phyloP scores from a whole-genome alignment of 2,797 vertebrate species.

The Salmo trutta region DNA sequence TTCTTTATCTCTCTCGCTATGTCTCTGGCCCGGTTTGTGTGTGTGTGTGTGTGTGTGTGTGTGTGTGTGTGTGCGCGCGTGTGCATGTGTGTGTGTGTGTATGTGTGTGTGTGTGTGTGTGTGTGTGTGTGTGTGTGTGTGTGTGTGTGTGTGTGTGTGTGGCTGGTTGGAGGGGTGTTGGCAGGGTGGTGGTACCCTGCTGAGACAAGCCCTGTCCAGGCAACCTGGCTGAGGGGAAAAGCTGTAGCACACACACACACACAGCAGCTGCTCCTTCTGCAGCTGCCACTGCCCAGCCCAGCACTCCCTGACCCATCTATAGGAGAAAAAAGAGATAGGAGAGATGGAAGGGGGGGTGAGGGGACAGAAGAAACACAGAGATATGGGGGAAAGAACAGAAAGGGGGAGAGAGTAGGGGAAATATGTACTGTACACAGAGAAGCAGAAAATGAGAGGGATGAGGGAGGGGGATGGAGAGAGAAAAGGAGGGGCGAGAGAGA shows the following conservation, averaged over 20 bases:
- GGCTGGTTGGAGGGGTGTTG: constrained; percentile 41
- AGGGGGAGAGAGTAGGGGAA: constrained; percentile 1
- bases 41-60: constrained; percentile 1
- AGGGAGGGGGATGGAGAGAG: constrained; percentile 10
- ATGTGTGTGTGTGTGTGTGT: constrained; percentile 31
- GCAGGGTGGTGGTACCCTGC: constrained; percentile 74
- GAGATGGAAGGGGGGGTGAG: constrained; percentile 15
- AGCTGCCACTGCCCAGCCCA: constrained; percentile 72
- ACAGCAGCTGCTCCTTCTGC: constrained; percentile 75
- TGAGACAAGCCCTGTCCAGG: constrained; percentile 74
- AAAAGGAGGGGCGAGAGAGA: constrained; percentile 15
- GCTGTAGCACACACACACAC: constrained; percentile 63
- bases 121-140: background rate
- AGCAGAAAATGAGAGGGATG: constrained; percentile 12
- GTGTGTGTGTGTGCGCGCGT: constrained; percentile 54
- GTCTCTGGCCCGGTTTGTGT: constrained; percentile 13
- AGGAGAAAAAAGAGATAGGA: constrained; percentile 32
- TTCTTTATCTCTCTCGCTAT: constrained; percentile 1
- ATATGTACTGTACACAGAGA: constrained; percentile 12
- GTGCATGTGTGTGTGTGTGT: constrained; percentile 65
- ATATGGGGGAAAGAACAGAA: constrained; percentile 24
- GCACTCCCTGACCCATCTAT: constrained; percentile 55
- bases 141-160: constrained; percentile 4
- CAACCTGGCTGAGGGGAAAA: constrained; percentile 73
- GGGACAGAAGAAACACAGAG: constrained; percentile 24